Base-by-base conservation (phyloP, 2,113 vertebrate genomes). In the Climacteris rufus region DNA sequence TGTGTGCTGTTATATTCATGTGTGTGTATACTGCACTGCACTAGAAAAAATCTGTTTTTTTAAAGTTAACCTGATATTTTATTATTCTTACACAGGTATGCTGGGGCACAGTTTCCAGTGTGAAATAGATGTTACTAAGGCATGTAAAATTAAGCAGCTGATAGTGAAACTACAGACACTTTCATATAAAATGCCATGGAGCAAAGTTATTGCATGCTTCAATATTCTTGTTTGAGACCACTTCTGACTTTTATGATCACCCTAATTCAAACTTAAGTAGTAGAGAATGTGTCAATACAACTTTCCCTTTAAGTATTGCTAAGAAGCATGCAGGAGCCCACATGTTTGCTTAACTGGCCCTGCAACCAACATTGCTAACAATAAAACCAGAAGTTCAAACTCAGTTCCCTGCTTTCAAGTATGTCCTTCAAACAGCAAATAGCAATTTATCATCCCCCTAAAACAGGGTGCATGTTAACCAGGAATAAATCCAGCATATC, bases 351-450 rank as follows among this genome's bases (percentile, higher is more conserved):
- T 96, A 96, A 96, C 95, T 96, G 88, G 90, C 88, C 90, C 93
- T 89, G 92, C 90, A 95, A 93, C 94, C 92, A 95, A 63, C 87
- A 81, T 64, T 78, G 75, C 72, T 94, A 94, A 96, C 92, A 97
- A 95, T 96, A 96, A 96, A 97, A 96, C 85, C 95, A 96, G 93
- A 96, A 97, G 93, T 96, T 97, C 94, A 96, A 93, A 96, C 93
- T 94, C 88, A 96, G 95, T 97, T 96, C 88, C 85, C 89, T 75
- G 88, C 93, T 96, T 95, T 97, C 93, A 96, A 95, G 94, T 95
- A 64, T 64, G 90, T 76, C 92, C 94, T 96, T 95, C 95, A 96
- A 96, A 96, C 90, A 94, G 93, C 90, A 96, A 96, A 96, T 83
- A 94, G 64, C 85, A 96, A 68, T 96, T 96, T 92, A 93, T 90